Conservation (phyloP, 1,140 invertebrate species). For the Acyrthosiphon pisum region DNA sequence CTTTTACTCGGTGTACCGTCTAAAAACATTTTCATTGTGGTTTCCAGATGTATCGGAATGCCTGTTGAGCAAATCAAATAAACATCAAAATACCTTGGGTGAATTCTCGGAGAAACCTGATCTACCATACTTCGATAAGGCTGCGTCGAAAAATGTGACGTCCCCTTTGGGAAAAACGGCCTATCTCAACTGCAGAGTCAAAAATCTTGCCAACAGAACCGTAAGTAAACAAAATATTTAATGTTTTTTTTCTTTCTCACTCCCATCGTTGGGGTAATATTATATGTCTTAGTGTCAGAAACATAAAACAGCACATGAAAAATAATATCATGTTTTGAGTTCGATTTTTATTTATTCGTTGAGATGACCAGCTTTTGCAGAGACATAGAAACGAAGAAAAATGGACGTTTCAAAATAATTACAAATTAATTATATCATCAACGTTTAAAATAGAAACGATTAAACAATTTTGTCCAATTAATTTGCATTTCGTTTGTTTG, state of each 20-base stretch:
- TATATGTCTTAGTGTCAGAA: not conserved
- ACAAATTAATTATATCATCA: not conserved
- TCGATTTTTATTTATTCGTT: not conserved
- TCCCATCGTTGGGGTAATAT: not conserved
- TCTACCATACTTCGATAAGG: slow-evolving; percentile 73
- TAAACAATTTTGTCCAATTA: not conserved
- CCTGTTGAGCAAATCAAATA: slow-evolving; percentile 50
- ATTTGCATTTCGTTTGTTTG: not conserved
- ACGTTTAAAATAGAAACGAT: not conserved
- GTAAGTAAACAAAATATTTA: slow-evolving; percentile 68
- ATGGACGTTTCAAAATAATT: too few relatives aligned
- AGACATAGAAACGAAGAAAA: too few relatives aligned
- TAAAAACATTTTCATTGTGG: slow-evolving; percentile 16
- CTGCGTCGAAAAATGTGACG: slow-evolving; percentile 79
- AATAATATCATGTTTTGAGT: not conserved
- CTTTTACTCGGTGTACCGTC: not conserved
- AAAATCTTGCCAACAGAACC: slow-evolving; percentile 86
- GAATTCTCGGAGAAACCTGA: slow-evolving; percentile 51
- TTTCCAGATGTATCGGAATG: slow-evolving; percentile 50
- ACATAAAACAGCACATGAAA: fast-evolving
- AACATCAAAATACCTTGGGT: slow-evolving; percentile 55
- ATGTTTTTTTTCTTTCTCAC: not conserved
- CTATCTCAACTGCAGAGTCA: slow-evolving; percentile 82
- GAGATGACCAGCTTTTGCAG: not conserved
- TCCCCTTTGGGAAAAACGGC: slow-evolving; percentile 83